phyloP scores from a whole-genome alignment of 2,888 invertebrate species.

The Achlya flavicornis region DNA sequence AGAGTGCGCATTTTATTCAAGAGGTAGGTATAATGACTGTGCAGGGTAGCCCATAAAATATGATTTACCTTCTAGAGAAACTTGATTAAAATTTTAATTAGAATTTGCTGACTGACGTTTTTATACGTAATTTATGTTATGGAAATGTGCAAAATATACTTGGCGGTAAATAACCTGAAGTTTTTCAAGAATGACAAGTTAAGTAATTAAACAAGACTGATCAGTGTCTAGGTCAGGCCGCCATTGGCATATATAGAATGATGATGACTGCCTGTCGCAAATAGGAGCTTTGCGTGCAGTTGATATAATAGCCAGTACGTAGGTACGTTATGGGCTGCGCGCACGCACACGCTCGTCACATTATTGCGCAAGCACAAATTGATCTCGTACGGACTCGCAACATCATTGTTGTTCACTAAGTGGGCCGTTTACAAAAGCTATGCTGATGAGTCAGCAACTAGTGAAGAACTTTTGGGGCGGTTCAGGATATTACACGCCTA shows the following conservation, averaged over 20 bases:
- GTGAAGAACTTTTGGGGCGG: slow-evolving; percentile 55
- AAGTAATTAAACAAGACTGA: neutral
- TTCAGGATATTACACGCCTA: slow-evolving; percentile 39
- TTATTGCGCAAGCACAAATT: slow-evolving; percentile 41
- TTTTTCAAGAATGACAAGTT: neutral
- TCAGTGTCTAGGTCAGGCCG: slow-evolving; percentile 21
- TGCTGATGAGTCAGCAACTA: slow-evolving; percentile 55
- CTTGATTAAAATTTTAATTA: too few species aligned
- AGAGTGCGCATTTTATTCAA: slow-evolving; percentile 1
- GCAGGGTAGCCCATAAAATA: slow-evolving; percentile 10
- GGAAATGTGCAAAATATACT: slow-evolving; percentile 19
- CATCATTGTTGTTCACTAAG: slow-evolving; percentile 53
- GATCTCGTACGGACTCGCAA: slow-evolving; percentile 28
- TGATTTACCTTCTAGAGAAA: too few species aligned
- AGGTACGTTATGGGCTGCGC: slow-evolving; percentile 22
- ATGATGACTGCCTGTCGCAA: slow-evolving; percentile 35
- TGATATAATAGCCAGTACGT: slow-evolving; percentile 32
- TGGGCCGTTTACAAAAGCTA: slow-evolving; percentile 50
- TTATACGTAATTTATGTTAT: slow-evolving; percentile 20
- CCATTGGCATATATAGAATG: slow-evolving; percentile 27
- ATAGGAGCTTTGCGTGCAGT: slow-evolving; percentile 37
- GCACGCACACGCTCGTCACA: slow-evolving; percentile 20
- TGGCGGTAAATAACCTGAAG: neutral
- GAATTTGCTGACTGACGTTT: neutral
- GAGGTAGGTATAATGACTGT: slow-evolving; percentile 15